Base-by-base conservation (phyloP, 2,797 vertebrate species). In the Muscicapa comitata region DNA sequence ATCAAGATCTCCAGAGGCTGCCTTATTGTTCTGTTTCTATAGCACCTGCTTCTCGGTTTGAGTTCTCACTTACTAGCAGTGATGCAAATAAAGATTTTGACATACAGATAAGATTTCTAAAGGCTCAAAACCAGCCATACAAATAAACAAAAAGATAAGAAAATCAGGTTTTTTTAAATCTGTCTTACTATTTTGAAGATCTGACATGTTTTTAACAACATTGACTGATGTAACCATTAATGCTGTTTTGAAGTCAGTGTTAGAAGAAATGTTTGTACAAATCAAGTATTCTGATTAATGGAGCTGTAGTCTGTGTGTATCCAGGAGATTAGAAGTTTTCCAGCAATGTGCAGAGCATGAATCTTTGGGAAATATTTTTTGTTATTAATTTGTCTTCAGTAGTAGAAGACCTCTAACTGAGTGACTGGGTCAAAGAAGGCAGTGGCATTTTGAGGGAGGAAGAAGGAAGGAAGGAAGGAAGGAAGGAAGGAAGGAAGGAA, bases 21-120 rank as follows among this genome's bases (percentile, higher is more conserved):
- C 50, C 38, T 91, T 54, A 72, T 8, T 87, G 11, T 53, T 90
- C 61, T 54, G 40, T 81, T 91, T 76, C 58, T 45, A 80, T 3
- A 83, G 77, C n/a, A 88, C 68, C 74, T 85, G 59, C 40, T 61
- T 59, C 37, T 62, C 13, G 1, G 24, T 55, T 76, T 84, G 66
- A 24, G n/a, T 53, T 94, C 38, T 63, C 58, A 53, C 15, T 65
- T 53, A 50, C 12, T 73, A 71, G 42, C 40, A 57, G n/a, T 33
- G 38, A 85, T 43, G 37, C 25, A 79, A 88, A 83, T 57, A 87
- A 77, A 40, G 54, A 92, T 76, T 90, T 73, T 88, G 66, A 62
- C 43, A 81, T 7, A 72, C 7, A 80, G 35, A 17, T 25, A 74
- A n/a, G 29, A 86, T 59, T 85, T 92, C 71, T 53, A 55, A 70